Evolutionary conservation across 2,797 vertebrate species (phyloP).

Genomic region (Setipinna tenuifilis): DNA sequence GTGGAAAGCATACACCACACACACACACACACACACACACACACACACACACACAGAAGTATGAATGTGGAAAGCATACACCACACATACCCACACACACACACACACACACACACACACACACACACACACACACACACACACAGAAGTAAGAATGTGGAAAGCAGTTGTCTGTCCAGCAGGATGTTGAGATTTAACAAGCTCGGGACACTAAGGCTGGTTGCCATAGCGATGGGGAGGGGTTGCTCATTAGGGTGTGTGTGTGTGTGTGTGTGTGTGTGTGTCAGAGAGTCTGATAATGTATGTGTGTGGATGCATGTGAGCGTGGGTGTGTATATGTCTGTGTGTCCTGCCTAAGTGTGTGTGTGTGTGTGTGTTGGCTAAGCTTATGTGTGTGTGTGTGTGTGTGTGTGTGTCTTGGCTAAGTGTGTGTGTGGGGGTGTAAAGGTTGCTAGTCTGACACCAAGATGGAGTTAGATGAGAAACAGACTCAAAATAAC

Average conservation of each 20-base stretch:
- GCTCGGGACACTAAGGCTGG: background rate
- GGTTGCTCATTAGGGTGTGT: background rate
- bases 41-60: no score
- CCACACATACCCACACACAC: no score
- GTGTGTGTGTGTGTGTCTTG: constrained; percentile 4
- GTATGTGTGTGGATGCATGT: background rate
- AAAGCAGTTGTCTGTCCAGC: background rate
- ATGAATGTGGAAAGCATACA: no score
- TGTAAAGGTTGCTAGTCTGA: background rate
- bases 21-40: no score
- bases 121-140: no score
- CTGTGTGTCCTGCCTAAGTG: background rate
- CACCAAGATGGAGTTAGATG: background rate
- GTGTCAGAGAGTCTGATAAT: background rate
- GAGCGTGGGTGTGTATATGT: background rate
- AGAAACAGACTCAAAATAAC: background rate
- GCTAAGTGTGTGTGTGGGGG: background rate
- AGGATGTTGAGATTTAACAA: background rate
- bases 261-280: background rate
- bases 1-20: background rate
- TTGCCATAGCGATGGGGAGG: background rate
- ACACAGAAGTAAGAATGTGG: no score
- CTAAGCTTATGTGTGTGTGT: background rate
- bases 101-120: no score
- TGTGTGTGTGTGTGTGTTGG: background rate